A percentile compares a stretch with the other conserved stretches of the same genome.
These are phyloP conservation scores for Alentia gelatinosa DNA, from an alignment of 2,888 invertebrate genomes.

Conservation along the genomic window DNA sequence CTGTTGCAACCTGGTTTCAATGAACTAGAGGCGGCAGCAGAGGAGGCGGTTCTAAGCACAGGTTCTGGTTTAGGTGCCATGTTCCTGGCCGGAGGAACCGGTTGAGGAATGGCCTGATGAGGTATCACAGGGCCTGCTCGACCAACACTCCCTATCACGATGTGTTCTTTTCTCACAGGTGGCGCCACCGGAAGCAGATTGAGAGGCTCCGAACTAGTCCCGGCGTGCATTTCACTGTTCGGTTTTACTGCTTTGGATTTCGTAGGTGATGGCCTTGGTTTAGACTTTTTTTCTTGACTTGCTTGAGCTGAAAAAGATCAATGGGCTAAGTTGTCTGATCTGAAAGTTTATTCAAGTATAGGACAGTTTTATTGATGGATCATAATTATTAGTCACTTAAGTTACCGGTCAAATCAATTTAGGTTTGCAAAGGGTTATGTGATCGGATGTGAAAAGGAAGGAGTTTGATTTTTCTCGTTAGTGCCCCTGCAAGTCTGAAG, in stretches of 20 bases:
- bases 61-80: too few relatives aligned
- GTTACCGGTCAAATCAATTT: not conserved
- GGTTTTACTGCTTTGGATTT: not conserved
- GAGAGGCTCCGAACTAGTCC: not conserved
- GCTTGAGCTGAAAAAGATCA: not conserved
- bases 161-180: not conserved
- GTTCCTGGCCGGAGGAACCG: too few relatives aligned
- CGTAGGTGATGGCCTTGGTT: not conserved
- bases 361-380: not conserved
- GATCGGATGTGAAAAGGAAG: not conserved
- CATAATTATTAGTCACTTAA: not conserved
- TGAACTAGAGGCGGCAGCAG: too few relatives aligned
- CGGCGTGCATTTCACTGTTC: not conserved
- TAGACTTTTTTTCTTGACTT: not conserved
- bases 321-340: too few relatives aligned
- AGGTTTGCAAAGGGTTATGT: not conserved
- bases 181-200: not conserved
- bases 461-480: not conserved
- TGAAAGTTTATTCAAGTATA: too few relatives aligned
- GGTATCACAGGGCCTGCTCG: not conserved
- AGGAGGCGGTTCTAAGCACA: too few relatives aligned
- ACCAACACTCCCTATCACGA: not conserved
- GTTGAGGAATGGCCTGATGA: not conserved
- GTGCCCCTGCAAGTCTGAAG: not conserved
- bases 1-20: too few relatives aligned